Base-by-base conservation (phyloP, 2,113 vertebrate species). In the Pleuronectes platessa region DNA sequence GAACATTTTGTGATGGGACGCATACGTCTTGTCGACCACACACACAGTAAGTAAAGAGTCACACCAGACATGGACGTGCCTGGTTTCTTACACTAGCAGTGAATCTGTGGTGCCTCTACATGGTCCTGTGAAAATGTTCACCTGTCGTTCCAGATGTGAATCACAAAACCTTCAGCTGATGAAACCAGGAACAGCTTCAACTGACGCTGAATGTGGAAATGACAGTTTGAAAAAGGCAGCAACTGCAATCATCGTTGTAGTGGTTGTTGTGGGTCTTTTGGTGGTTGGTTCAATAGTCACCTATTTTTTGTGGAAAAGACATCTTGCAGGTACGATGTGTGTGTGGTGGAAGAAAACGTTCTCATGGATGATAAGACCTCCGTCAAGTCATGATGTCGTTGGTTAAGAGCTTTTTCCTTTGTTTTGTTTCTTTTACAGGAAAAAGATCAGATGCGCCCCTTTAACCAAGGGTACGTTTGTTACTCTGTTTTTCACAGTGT, bases 1-100 rank as follows among this genome's bases (percentile, higher is more conserved):
- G 69, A 55, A 79, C 75, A 23, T 86, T 84, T 82, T 84, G 69
- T 5, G 2, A 84, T 64, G 86, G 81, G 51, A 73, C 64, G 13
- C 47, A 23, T n/a, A 37, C 78, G 42, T 26, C n/a, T 31, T 88
- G 81, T 79, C 84, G 12, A 14, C 47, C 23, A 23, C 76, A 76
- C 78, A 82, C 17, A 71, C 68, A 79, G 86, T 88, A 51, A 82
- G 54, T 59, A 31, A 60, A 69, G 23, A 49, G 31, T 76, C 35
- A 40, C 12, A 27, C 56, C 21, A 56, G 1, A 60, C 67, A 35
- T 5, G 2, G 23, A 58, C 64, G 49, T 10, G 13, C 20, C 62
- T 73, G 24, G 17, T 23, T 49, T 66, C 18, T 65, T 42, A 5
- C 35, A 49, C 2, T 54, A 35, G 0, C 35, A 67, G 17, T n/a